Percentiles rank a stretch among this genome's conserved stretches.
phyloP scores from a whole-genome alignment of 1,140 invertebrate species.

The Sarcophaga bullata region DNA sequence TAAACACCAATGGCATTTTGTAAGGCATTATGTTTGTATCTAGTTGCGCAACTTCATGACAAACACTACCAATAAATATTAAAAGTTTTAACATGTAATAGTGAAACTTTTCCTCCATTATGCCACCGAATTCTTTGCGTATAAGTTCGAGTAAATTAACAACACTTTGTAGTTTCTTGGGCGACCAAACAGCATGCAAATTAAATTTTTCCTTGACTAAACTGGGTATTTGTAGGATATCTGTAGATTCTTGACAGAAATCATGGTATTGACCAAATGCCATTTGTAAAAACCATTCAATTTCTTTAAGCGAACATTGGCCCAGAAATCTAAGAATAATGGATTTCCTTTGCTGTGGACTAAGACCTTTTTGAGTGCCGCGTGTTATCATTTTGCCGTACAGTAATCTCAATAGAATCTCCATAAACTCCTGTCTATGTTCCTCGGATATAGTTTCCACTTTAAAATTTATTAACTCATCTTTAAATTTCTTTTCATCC shows the following conservation, averaged over 20 bases:
- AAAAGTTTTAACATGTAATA: constrained; percentile 78
- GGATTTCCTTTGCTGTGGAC: constrained; percentile 75
- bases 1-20: constrained; percentile 69
- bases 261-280: constrained; percentile 80
- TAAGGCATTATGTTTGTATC: constrained; percentile 68
- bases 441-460: constrained; percentile 76
- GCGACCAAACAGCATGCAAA: constrained; percentile 64
- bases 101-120: constrained; percentile 75
- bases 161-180: constrained; percentile 79
- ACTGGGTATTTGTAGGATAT: constrained; percentile 51
- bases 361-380: constrained; percentile 77
- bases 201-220: constrained; percentile 58
- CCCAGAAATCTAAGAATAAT: constrained; percentile 86
- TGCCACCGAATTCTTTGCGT: constrained; percentile 85
- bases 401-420: constrained; percentile 84
- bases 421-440: constrained; percentile 80
- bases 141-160: constrained; percentile 82
- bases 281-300: constrained; percentile 83
- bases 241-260: constrained; percentile 70
- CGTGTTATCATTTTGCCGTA: constrained; percentile 90
- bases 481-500: constrained; percentile 88
- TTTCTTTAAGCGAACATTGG: constrained; percentile 81
- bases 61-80: constrained; percentile 74
- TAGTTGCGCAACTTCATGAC: constrained; percentile 70
- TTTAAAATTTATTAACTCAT: constrained; percentile 82